phyloP scores from a whole-genome alignment of 2,888 invertebrate genomes.

The Scelioninae gen. 1 region DNA sequence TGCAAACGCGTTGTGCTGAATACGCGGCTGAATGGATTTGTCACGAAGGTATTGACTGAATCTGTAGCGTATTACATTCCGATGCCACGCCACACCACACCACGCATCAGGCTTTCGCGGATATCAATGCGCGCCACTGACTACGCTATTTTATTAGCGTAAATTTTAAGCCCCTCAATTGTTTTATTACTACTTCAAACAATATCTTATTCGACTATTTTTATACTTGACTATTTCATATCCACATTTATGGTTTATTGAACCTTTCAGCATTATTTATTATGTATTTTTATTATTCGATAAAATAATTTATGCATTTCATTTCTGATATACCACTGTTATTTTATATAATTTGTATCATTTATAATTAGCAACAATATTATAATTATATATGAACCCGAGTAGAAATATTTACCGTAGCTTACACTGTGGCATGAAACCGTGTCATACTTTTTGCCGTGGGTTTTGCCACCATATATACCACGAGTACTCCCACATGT shows the following conservation, averaged over 20 bases:
- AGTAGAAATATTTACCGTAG: too few relatives aligned
- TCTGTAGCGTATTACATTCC: conserved; percentile 74
- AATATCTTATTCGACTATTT: conserved; percentile 53
- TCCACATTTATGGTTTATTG: conserved; percentile 4
- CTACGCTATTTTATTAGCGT: conserved; percentile 66
- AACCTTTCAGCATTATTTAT: too few relatives aligned
- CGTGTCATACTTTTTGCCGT: too few relatives aligned
- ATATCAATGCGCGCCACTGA: conserved; percentile 59
- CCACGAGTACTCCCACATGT: too few relatives aligned
- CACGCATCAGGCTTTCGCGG: conserved; percentile 31
- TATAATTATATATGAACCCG: too few relatives aligned
- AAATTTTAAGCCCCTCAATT: conserved; percentile 57
- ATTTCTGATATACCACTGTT: too few relatives aligned
- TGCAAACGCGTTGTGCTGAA: conserved; percentile 67
- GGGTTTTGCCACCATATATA: too few relatives aligned
- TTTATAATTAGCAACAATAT: too few relatives aligned
- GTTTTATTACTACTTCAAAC: conserved; percentile 65
- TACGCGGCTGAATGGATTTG: conserved; percentile 69
- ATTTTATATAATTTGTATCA: too few relatives aligned
- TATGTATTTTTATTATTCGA: too few relatives aligned
- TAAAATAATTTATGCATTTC: too few relatives aligned
- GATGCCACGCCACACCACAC: conserved; percentile 57
- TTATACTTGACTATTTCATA: conserved; percentile 18
- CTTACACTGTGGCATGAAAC: too few relatives aligned
- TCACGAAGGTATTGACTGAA: conserved; percentile 74